Percentiles rank a stretch among this genome's conserved stretches.
These are phyloP conservation scores for Cinclus cinclus DNA, from an alignment of 2,113 vertebrate genomes.

Conservation along the genomic window DNA sequence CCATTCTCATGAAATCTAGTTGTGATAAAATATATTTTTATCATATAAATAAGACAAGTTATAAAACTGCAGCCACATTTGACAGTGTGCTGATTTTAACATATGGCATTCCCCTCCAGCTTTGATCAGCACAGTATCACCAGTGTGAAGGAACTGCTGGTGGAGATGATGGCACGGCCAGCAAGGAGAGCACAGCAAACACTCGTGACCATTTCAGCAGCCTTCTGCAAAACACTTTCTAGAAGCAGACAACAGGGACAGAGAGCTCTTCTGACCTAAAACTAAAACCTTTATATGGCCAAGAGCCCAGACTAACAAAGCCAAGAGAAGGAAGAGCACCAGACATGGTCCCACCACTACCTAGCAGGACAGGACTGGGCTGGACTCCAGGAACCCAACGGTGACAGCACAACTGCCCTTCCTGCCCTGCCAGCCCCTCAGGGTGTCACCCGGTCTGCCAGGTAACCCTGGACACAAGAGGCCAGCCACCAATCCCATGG, in stretches of 20 bases:
- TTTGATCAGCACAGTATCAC: background rate
- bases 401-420: background rate
- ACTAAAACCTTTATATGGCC: background rate
- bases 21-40: background rate
- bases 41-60: background rate
- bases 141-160: background rate
- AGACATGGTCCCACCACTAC: accelerated
- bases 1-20: background rate
- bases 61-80: background rate
- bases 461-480: background rate
- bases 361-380: background rate
- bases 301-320: background rate
- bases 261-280: background rate
- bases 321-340: background rate
- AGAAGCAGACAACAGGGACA: accelerated
- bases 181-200: background rate
- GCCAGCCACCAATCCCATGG: background rate
- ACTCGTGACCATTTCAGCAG: background rate
- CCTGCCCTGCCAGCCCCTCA: background rate
- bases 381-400: background rate
- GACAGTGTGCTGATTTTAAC: background rate
- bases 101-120: background rate
- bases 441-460: background rate
- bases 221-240: background rate
- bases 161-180: background rate